Evolutionary conservation across 1,140 invertebrate species (phyloP).

Genomic region (Pseudomyrmex dendroicus): DNA sequence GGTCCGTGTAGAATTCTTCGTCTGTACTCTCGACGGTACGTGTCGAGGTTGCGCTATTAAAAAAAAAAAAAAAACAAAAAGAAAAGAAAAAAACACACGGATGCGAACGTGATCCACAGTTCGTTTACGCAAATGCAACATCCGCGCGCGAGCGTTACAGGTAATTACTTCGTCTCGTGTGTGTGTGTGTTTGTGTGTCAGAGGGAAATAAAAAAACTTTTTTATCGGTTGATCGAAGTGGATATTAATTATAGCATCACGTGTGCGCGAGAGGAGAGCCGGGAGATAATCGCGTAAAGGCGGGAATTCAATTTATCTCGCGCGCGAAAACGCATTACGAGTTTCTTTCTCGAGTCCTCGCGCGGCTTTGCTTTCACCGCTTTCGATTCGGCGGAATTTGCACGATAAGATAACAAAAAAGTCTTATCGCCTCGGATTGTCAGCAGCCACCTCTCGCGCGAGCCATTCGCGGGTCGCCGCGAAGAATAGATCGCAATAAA

Average conservation of each 20-base stretch:
- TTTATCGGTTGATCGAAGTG: constrained; percentile 1
- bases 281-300: constrained; percentile 30
- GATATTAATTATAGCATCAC: constrained; percentile 40
- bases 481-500: constrained; percentile 53
- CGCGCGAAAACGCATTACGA: constrained; percentile 23
- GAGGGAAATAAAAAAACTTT: background rate
- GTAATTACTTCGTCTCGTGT: constrained; percentile 28
- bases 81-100: background rate
- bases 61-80: constrained; percentile 17
- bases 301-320: constrained; percentile 51
- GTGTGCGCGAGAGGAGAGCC: background rate
- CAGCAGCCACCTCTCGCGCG: constrained; percentile 17
- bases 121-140: constrained; percentile 26
- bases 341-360: constrained; percentile 13
- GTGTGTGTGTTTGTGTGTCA: background rate
- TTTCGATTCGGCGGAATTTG: constrained; percentile 61
- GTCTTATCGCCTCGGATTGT: constrained; percentile 48
- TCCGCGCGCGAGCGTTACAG: constrained; percentile 33
- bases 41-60: constrained; percentile 59
- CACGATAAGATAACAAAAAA: constrained; percentile 42
- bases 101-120: constrained; percentile 39
- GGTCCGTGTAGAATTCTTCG: constrained; percentile 46
- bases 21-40: constrained; percentile 60
- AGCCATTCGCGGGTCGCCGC: constrained; percentile 13
- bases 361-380: constrained; percentile 29